Conservation (phyloP, 2,888 invertebrate genomes). For the Odontothrips loti region DNA sequence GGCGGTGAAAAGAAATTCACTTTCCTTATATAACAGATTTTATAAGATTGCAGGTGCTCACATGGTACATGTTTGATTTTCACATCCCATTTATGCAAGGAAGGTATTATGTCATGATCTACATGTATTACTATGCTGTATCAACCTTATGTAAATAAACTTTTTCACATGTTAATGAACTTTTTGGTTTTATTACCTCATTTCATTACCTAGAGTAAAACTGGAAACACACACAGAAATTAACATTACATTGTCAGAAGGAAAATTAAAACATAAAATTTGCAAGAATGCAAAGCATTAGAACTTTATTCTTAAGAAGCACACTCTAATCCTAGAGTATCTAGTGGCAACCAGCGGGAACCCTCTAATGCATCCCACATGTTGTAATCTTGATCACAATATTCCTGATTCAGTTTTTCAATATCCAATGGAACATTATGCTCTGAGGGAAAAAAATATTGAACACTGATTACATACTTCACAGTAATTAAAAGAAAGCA, state of each 20-base stretch:
- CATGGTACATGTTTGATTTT: no score
- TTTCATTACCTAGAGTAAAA: neutral
- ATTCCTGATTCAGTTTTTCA: constrained; percentile 71
- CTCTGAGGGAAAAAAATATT: constrained; percentile 52
- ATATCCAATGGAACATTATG: constrained; percentile 69
- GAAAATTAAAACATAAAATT: neutral
- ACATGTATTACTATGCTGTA: no score
- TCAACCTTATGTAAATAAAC: neutral
- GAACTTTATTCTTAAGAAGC: neutral
- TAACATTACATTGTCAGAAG: neutral
- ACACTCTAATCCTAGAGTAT: constrained; percentile 42
- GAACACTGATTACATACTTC: constrained; percentile 30
- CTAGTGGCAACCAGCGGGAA: constrained; percentile 78
- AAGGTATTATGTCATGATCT: no score
- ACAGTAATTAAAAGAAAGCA: neutral
- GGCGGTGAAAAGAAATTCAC: no score
- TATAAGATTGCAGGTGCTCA: no score
- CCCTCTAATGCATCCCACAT: constrained; percentile 78
- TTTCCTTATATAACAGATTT: no score
- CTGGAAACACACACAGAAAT: neutral
- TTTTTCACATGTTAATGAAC: neutral
- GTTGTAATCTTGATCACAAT: constrained; percentile 68
- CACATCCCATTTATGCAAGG: no score
- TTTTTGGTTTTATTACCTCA: neutral
- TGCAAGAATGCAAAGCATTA: no score